Percentiles rank a stretch among this genome's conserved stretches.
Conservation (phyloP, 2,113 vertebrate species). For the Mesoclemmys tuberculata region DNA sequence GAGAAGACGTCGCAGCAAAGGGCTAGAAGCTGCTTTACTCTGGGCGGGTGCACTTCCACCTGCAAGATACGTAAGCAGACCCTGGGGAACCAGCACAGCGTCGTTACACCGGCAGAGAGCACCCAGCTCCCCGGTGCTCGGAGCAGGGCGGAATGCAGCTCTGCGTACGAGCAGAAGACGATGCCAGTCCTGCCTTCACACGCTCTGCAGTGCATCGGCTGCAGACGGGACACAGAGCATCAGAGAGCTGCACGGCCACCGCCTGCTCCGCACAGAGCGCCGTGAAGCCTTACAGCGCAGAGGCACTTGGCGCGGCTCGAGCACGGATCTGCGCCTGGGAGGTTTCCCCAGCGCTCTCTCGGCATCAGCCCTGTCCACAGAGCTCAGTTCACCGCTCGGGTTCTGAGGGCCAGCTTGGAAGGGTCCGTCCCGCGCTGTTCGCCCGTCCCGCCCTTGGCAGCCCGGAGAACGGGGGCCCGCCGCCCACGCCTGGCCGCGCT, state of each 20-base stretch:
- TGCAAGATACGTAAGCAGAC: slow-evolving; percentile 34
- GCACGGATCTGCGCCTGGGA: not conserved
- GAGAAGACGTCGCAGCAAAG: slow-evolving; percentile 90
- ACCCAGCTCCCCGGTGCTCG: not conserved
- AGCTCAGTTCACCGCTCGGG: no score
- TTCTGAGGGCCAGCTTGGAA: no score
- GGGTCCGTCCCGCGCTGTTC: no score
- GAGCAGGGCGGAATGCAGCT: not conserved
- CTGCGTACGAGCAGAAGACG: not conserved
- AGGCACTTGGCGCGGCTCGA: no score
- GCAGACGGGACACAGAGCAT: no score
- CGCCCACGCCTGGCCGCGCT: not conserved
- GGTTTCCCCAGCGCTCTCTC: not conserved
- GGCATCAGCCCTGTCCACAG: not conserved
- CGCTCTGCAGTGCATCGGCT: no score
- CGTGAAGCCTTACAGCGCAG: no score
- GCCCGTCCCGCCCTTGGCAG: no score
- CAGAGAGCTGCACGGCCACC: no score
- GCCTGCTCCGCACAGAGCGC: no score
- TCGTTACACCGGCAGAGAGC: not conserved
- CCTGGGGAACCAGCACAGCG: accelerated
- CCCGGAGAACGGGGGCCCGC: not conserved
- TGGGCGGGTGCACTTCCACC: slow-evolving; percentile 91
- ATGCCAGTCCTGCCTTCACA: no score
- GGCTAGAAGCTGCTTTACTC: slow-evolving; percentile 87